Conservation (phyloP, 2,113 vertebrate species). For the Sciurus niger region DNA sequence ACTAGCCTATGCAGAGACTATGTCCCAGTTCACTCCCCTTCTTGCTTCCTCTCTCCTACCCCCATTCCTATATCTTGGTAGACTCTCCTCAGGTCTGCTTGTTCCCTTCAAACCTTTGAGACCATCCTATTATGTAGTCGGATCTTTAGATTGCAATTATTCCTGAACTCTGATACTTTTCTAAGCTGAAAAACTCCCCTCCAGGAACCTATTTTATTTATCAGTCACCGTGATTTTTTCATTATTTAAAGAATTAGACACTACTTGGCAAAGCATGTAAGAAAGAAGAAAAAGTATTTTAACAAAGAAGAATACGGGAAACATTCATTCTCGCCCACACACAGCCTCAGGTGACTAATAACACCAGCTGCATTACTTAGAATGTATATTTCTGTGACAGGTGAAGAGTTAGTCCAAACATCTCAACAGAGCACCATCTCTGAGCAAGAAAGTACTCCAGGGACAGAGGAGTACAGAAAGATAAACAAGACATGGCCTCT, state of each 20-base stretch:
- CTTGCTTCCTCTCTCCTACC: background rate
- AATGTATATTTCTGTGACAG: background rate
- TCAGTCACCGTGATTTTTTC: background rate
- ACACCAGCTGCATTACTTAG: background rate
- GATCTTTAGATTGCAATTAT: background rate
- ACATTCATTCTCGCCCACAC: background rate
- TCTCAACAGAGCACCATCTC: background rate
- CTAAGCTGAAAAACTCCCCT: background rate
- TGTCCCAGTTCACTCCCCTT: background rate
- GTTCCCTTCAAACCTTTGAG: background rate
- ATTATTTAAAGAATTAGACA: conserved; percentile 29
- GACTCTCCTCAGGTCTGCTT: background rate
- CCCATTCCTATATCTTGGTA: background rate
- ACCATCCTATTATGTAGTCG: background rate
- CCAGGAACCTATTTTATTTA: background rate
- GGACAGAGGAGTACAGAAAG: background rate
- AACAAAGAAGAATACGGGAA: background rate
- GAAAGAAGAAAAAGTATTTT: background rate
- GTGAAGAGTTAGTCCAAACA: background rate
- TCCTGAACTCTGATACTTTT: background rate
- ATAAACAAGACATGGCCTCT: background rate
- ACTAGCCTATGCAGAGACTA: background rate
- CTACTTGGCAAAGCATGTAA: background rate
- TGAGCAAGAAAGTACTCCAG: background rate
- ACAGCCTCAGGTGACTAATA: background rate